Percentiles rank a stretch among this genome's conserved stretches.
phyloP scores from a whole-genome alignment of 2,797 vertebrate genomes.

The Mallotus villosus region DNA sequence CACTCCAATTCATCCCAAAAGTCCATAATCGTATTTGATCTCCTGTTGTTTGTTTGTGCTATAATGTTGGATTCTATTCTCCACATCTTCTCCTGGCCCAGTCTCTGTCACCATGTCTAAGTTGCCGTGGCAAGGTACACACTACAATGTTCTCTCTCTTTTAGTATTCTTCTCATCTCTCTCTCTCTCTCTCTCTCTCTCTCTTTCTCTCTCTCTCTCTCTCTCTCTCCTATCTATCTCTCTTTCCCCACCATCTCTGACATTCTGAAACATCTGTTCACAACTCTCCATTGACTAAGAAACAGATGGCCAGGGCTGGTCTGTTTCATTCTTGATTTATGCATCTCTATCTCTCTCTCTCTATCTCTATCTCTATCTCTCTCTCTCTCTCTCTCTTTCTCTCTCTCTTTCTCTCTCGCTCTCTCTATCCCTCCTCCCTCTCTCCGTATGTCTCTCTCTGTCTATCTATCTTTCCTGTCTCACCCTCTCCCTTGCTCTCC shows the following conservation, averaged over 20 bases:
- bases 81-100: conserved; percentile 7
- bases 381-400: background rate
- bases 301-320: conserved; percentile 62
- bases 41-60: conserved; percentile 32
- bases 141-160: conserved; percentile 2
- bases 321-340: conserved; percentile 54
- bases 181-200: background rate
- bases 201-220: conserved; percentile 6
- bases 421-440: no score
- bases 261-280: conserved; percentile 58
- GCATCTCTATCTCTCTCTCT: conserved; percentile 38
- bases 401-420: conserved; percentile 36
- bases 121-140: no score
- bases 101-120: background rate
- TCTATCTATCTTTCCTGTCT: background rate
- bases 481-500: background rate
- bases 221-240: conserved; percentile 21
- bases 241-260: conserved; percentile 40
- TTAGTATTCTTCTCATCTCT: no score
- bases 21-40: conserved; percentile 29
- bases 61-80: conserved; percentile 9
- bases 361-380: no score
- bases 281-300: conserved; percentile 55
- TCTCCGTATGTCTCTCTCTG: no score
- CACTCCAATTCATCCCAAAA: conserved; percentile 40